Conservation (phyloP, 1,140 invertebrate genomes). For the Trichogramma pretiosum region DNA sequence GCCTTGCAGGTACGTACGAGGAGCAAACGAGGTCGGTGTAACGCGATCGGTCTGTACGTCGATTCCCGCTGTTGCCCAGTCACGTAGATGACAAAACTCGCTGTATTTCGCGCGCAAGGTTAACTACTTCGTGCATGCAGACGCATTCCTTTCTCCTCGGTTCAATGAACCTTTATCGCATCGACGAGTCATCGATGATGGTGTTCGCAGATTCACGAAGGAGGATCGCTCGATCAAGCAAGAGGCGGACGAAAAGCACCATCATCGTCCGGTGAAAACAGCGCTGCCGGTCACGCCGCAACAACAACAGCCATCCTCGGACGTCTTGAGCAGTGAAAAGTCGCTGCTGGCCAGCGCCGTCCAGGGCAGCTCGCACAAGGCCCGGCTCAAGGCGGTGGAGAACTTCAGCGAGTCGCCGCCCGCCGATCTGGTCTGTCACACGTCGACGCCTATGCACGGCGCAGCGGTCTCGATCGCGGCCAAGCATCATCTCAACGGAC, state of each 20-base stretch:
- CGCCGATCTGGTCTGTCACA: conserved; percentile 19
- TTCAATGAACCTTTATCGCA: too few species aligned
- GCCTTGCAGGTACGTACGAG: conserved; percentile 6
- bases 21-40: too few species aligned
- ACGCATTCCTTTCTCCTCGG: too few species aligned
- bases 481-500: background rate
- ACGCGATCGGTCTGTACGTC: too few species aligned
- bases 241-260: too few species aligned
- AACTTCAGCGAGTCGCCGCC: conserved; percentile 12
- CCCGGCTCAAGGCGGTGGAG: background rate
- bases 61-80: too few species aligned
- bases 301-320: background rate
- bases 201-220: too few species aligned
- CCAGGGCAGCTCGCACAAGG: background rate
- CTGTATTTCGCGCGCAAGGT: too few species aligned
- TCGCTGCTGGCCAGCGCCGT: background rate
- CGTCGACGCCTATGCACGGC: conserved; percentile 23
- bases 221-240: too few species aligned
- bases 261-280: background rate
- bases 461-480: background rate
- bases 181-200: too few species aligned
- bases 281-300: background rate
- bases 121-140: too few species aligned
- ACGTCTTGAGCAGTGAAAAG: background rate
- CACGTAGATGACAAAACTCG: too few species aligned